Base-by-base conservation (phyloP, 2,888 invertebrate species). In the Andrena haemorrhoa region DNA sequence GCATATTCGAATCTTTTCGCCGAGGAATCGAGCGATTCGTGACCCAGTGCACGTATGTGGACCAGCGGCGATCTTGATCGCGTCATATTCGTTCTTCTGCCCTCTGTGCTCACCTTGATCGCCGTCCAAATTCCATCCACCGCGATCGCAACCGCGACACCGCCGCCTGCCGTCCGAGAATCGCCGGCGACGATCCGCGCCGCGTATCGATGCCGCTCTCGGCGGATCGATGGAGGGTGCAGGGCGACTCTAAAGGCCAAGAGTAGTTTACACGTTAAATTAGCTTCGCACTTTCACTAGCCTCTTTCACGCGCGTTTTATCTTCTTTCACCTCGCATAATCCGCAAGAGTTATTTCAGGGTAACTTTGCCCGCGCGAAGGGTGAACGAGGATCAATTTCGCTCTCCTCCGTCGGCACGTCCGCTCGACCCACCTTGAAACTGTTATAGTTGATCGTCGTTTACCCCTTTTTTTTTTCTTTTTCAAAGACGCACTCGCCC, bases 271-370 rank as follows among this genome's bases (percentile, higher is more conserved):
- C 75, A 75, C 82, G 82, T 82, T 78, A 71, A 78, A 83, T 82
- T 83, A 82, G 72, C 75, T 78, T 41, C 78, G 71, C 82, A 82
- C 83, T 83, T 83, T 83, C 83, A 75, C 83, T 82, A 82, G 82
- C 83, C 82, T 78, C 83, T 79, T 78, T 83, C 82, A 78, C 72
- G 65, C 73, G 63, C 83, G 68, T 78, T 83, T 82, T 65, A 82
- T 78, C 82, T 78, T 78, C 82, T 83, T 82, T 83, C 82, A 78
- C 83, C 82, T 75, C 82, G 82, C 78, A 75, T 78, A 83, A 83
- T 83, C 82, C 70, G 83, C 78, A 75, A 82, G 82, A 83, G 83
- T 83, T 83, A 83, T 83, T 83, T 83, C 78, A 78, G 83, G 82
- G 82, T 82, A 83, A 83, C 75, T 83, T 83, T 82, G 58, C 82